These are phyloP conservation scores for Ruditapes philippinarum DNA, from an alignment of 1,140 invertebrate species.

Conservation along the genomic window DNA sequence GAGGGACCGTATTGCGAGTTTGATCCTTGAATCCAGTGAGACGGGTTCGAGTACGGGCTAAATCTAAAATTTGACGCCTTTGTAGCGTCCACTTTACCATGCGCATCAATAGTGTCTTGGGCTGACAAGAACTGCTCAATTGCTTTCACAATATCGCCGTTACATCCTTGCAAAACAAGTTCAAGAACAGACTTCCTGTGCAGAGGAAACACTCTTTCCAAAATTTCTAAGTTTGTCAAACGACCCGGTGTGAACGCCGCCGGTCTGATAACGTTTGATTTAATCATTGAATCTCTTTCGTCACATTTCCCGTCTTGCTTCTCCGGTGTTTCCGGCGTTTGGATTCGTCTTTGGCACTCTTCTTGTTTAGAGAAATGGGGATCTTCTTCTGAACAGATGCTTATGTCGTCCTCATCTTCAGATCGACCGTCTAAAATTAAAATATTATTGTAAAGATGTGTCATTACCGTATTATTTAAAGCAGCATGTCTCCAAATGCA, in stretches of 20 bases:
- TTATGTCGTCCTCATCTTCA: constrained; percentile 57
- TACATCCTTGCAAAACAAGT: constrained; percentile 94
- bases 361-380: not conserved
- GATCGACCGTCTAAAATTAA: constrained; percentile 14
- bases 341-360: constrained; percentile 25
- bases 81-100: constrained; percentile 73
- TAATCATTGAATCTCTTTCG: constrained; percentile 16
- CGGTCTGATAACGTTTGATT: constrained; percentile 61
- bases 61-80: constrained; percentile 46
- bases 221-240: constrained; percentile 93
- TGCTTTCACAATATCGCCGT: constrained; percentile 94
- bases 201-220: constrained; percentile 94
- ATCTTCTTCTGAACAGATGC: constrained; percentile 55
- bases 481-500: not conserved
- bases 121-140: constrained; percentile 90
- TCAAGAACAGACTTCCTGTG: constrained; percentile 95
- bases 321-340: constrained; percentile 21
- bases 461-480: not conserved
- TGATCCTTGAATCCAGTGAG: constrained; percentile 65
- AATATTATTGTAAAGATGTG: not conserved
- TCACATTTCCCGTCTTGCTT: not conserved
- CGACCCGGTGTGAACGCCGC: constrained; percentile 85
- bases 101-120: constrained; percentile 83
- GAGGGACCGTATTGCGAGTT: constrained; percentile 61
- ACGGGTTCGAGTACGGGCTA: constrained; percentile 62